Conservation (phyloP, 2,113 vertebrate species). For the Silurus meridionalis region DNA sequence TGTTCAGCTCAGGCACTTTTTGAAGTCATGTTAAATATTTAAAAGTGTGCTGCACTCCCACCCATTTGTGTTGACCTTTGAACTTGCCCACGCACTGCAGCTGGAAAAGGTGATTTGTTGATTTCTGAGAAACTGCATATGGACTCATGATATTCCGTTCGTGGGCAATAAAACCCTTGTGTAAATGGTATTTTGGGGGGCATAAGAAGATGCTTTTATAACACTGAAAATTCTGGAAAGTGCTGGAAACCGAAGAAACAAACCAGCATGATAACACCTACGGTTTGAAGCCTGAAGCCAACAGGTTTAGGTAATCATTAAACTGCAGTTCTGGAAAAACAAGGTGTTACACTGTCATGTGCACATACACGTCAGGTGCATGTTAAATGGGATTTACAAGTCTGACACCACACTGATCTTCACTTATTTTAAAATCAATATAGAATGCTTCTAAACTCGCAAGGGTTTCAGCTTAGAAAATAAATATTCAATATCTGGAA, state of each 20-base stretch:
- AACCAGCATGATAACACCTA: neutral
- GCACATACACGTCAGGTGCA: neutral
- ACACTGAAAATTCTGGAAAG: neutral
- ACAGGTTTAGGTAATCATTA: slow-evolving; percentile 22
- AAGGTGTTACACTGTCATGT: slow-evolving; percentile 6
- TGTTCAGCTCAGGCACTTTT: slow-evolving; percentile 24
- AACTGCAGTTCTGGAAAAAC: slow-evolving; percentile 8
- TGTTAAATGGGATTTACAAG: neutral
- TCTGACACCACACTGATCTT: neutral
- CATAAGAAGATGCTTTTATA: neutral
- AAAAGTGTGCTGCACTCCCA: slow-evolving; percentile 25
- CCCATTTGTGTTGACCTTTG: slow-evolving; percentile 4
- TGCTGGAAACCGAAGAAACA: neutral
- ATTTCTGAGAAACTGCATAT: slow-evolving; percentile 39
- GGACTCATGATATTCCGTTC: slow-evolving; percentile 32
- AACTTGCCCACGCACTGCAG: slow-evolving; percentile 15
- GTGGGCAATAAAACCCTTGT: slow-evolving; percentile 25
- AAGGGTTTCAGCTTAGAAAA: neutral
- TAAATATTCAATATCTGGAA: neutral
- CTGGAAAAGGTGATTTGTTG: slow-evolving; percentile 24
- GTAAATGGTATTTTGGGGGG: neutral
- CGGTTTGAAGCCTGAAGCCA: neutral
- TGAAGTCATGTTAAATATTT: slow-evolving; percentile 31
- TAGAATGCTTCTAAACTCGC: neutral
- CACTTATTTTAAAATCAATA: neutral